Conservation (phyloP, 92 coral and sea anemone genomes). For the Scolanthus callimorphus region DNA sequence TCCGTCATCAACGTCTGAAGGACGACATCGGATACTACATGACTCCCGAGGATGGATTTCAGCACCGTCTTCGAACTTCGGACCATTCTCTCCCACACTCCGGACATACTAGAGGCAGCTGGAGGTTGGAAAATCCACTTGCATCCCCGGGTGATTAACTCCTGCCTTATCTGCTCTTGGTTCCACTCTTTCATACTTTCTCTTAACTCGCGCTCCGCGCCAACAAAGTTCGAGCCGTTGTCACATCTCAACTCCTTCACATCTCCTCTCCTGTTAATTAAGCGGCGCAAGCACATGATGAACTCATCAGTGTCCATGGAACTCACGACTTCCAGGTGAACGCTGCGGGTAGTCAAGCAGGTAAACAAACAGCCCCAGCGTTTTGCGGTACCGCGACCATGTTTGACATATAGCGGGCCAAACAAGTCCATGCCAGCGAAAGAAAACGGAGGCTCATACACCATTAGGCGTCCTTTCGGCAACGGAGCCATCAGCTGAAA, state of each 20-base stretch:
- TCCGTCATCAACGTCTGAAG: conserved; percentile 31
- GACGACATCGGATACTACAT: conserved; percentile 17
- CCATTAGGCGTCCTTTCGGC: conserved; percentile 34
- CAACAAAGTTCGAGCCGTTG: too few species aligned
- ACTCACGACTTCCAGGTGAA: conserved; percentile 45
- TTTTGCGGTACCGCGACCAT: too few species aligned
- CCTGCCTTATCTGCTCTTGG: too few species aligned
- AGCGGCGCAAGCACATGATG: conserved; percentile 34
- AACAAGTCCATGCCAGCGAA: conserved; percentile 46
- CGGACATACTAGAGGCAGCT: too few species aligned
- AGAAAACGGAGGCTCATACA: conserved; percentile 51
- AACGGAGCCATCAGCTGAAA: conserved; percentile 17
- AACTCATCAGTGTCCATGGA: conserved; percentile 38
- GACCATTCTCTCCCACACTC: conserved; percentile 52
- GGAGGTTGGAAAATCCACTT: too few species aligned
- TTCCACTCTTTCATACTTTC: too few species aligned
- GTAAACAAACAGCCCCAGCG: too few species aligned
- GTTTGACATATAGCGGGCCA: conserved; percentile 40
- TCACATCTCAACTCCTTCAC: too few species aligned
- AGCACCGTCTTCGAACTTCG: conserved; percentile 26
- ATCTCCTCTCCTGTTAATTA: conserved; percentile 45
- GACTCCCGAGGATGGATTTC: conserved; percentile 27
- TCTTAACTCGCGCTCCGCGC: too few species aligned
- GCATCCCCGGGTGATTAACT: too few species aligned
- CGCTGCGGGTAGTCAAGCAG: too few species aligned